Percentiles rank a stretch among this genome's conserved stretches.
phyloP scores from a whole-genome alignment of 2,797 vertebrate genomes.

The Alauda arvensis region DNA sequence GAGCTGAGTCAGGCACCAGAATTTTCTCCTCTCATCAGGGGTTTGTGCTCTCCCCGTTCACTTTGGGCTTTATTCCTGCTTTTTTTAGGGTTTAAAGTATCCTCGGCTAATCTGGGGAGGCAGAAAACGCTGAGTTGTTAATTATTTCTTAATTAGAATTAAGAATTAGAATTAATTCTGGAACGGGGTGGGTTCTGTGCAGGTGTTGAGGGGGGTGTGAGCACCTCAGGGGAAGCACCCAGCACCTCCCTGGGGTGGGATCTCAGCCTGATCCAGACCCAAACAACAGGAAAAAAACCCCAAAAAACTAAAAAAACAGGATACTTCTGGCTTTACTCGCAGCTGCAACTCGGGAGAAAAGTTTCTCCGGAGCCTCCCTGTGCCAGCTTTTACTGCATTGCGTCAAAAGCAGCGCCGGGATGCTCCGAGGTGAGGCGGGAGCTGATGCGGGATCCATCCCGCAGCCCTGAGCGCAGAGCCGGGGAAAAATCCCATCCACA shows the following conservation, averaged over 20 bases:
- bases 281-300: background rate
- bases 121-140: background rate
- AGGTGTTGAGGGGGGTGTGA: rapidly evolving
- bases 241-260: background rate
- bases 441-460: background rate
- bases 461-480: background rate
- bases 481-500: too few species aligned
- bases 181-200: rapidly evolving
- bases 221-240: background rate
- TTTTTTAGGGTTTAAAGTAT: background rate
- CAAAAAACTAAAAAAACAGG: background rate
- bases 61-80: background rate
- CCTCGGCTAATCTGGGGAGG: background rate
- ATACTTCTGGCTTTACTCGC: background rate
- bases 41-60: background rate
- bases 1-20: conserved; percentile 28
- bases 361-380: conserved; percentile 1
- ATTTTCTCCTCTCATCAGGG: background rate
- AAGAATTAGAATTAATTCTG: background rate
- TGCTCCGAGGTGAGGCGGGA: background rate
- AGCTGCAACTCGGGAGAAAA: conserved; percentile 13
- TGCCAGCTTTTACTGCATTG: conserved; percentile 60
- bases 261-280: background rate
- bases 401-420: conserved; percentile 27
- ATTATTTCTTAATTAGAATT: background rate